Conservation (phyloP, 2,888 invertebrate genomes). For the Amphipyra berbera region DNA sequence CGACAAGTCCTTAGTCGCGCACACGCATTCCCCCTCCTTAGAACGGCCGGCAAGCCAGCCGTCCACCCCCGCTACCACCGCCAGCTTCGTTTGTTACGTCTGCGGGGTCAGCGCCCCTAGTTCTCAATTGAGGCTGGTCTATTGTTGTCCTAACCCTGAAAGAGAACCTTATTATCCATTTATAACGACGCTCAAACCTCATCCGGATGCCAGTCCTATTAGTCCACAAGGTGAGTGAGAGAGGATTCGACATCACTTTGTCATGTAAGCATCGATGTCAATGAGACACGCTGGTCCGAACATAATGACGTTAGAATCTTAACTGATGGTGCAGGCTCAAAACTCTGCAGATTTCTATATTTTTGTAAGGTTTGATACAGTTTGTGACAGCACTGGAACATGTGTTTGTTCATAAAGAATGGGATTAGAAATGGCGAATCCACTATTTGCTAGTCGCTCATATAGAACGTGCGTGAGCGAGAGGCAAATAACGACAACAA, state of each 20-base stretch:
- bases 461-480: too few species aligned
- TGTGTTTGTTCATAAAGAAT: too few species aligned
- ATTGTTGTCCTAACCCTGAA: slow-evolving; percentile 95
- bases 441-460: too few species aligned
- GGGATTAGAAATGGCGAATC: too few species aligned
- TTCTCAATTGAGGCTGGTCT: slow-evolving; percentile 94
- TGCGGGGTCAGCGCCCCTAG: slow-evolving; percentile 95
- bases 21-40: slow-evolving; percentile 78
- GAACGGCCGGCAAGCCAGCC: slow-evolving; percentile 74
- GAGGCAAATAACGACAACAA: too few species aligned
- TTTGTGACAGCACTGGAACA: too few species aligned
- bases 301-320: too few species aligned
- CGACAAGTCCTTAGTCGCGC: slow-evolving; percentile 79
- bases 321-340: too few species aligned
- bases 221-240: slow-evolving; percentile 93
- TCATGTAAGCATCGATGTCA: too few species aligned
- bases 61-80: slow-evolving; percentile 68
- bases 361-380: too few species aligned
- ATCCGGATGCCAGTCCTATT: slow-evolving; percentile 96
- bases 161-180: slow-evolving; percentile 97
- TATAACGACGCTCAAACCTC: slow-evolving; percentile 94
- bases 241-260: not conserved
- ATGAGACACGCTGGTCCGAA: too few species aligned
- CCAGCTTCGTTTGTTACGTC: slow-evolving; percentile 96
- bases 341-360: too few species aligned